phyloP scores from a whole-genome alignment of 2,113 vertebrate species.

The Actenoides lindsayi region DNA sequence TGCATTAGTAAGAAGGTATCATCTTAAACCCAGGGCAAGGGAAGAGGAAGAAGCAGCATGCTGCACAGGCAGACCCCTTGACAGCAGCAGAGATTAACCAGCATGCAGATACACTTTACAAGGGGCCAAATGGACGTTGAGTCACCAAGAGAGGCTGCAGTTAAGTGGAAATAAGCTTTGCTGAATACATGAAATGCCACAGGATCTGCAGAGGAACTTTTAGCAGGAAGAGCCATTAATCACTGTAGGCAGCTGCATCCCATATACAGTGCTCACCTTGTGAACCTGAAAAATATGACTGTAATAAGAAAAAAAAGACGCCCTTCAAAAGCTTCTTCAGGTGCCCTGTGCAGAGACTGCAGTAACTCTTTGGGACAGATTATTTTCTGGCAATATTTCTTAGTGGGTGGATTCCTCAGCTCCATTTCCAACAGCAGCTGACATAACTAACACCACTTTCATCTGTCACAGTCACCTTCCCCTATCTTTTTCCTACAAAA shows the following conservation, averaged over 20 bases:
- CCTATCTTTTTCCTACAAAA: slow-evolving; percentile 24
- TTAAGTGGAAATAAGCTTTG: slow-evolving; percentile 54
- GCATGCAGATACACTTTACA: slow-evolving; percentile 42
- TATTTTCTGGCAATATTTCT: slow-evolving; percentile 60
- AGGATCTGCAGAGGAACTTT: slow-evolving; percentile 46
- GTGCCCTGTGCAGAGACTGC: slow-evolving; percentile 40
- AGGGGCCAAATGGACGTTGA: slow-evolving; percentile 15
- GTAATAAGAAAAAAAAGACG: slow-evolving; percentile 56
- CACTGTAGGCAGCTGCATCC: slow-evolving; percentile 59
- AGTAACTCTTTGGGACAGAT: slow-evolving; percentile 63
- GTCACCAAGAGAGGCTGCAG: slow-evolving; percentile 1
- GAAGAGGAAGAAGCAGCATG: background rate
- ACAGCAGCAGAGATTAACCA: slow-evolving; percentile 28
- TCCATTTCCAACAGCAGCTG: slow-evolving; percentile 33
- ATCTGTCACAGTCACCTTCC: slow-evolving; percentile 44
- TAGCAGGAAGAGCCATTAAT: slow-evolving; percentile 49
- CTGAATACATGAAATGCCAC: slow-evolving; percentile 57
- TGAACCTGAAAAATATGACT: slow-evolving; percentile 68
- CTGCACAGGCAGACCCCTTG: slow-evolving; percentile 12
- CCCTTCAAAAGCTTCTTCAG: slow-evolving; percentile 62
- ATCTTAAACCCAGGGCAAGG: background rate
- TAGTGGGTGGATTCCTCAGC: slow-evolving; percentile 17
- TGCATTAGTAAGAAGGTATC: background rate
- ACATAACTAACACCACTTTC: slow-evolving; percentile 49
- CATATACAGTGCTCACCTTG: slow-evolving; percentile 45